A percentile compares a stretch with the other conserved stretches of the same genome.
These are phyloP conservation scores for Danionella cerebrum DNA, from an alignment of 2,113 vertebrate species.

Conservation along the genomic window DNA sequence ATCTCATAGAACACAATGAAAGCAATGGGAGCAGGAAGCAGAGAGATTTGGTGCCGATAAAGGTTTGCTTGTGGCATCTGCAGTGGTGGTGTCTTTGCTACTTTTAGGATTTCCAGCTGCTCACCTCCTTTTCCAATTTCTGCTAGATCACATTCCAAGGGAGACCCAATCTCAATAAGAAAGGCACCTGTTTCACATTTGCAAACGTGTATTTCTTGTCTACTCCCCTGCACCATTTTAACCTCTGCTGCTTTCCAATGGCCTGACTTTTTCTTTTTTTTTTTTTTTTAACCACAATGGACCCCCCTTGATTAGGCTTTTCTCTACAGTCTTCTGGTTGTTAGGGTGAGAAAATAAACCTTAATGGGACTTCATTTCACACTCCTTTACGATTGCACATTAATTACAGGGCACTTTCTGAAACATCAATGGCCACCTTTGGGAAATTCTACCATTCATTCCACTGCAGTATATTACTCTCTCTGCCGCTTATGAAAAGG, in stretches of 20 bases:
- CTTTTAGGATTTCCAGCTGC: conserved; percentile 54
- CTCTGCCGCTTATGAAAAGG: not conserved
- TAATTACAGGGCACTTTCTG: conserved; percentile 3
- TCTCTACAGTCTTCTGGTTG: not conserved
- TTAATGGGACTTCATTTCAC: conserved; percentile 20
- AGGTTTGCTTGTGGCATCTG: conserved; percentile 66
- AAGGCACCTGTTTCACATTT: not conserved
- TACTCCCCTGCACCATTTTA: not conserved
- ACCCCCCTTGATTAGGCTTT: no score
- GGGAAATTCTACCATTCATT: conserved; percentile 22
- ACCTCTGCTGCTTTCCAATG: not conserved
- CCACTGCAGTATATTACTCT: conserved; percentile 13
- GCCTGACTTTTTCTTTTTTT: not conserved
- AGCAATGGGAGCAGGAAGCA: conserved; percentile 50
- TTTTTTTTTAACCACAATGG: no score
- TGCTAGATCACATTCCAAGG: conserved; percentile 28
- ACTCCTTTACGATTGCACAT: not conserved
- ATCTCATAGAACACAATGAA: conserved; percentile 6
- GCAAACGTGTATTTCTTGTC: no score
- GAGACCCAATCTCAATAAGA: not conserved
- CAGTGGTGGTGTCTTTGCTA: conserved; percentile 53
- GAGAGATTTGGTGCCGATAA: conserved; percentile 59
- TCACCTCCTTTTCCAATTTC: conserved; percentile 57
- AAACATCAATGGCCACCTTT: conserved; percentile 3
- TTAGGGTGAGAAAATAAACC: not conserved